A percentile compares a stretch with the other conserved stretches of the same genome.
These are phyloP conservation scores for Limnephilus auricula DNA, from an alignment of 2,888 invertebrate species.

Conservation along the genomic window DNA sequence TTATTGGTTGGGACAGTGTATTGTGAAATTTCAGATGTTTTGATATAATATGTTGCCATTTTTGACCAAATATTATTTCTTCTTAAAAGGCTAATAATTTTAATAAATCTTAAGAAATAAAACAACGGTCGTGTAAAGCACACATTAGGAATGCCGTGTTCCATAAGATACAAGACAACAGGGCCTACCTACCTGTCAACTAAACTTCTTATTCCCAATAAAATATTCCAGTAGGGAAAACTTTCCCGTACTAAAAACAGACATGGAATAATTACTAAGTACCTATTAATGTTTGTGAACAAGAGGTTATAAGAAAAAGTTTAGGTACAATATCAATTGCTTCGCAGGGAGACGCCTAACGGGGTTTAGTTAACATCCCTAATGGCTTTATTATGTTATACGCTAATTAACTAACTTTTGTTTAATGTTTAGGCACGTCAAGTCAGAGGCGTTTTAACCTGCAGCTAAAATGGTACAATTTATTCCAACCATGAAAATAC, in stretches of 20 bases:
- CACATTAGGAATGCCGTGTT: background rate
- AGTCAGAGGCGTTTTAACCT: constrained; percentile 43
- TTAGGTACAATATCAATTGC: constrained; percentile 34
- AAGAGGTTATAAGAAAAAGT: constrained; percentile 16
- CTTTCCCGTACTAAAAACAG: background rate
- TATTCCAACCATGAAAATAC: background rate
- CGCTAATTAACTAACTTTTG: constrained; percentile 44
- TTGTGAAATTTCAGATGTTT: too few species aligned
- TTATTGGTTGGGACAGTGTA: too few species aligned
- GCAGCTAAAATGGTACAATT: constrained; percentile 37
- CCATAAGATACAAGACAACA: background rate
- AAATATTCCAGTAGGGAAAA: background rate
- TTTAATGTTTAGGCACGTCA: constrained; percentile 47
- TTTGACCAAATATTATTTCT: too few species aligned
- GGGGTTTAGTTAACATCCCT: constrained; percentile 37
- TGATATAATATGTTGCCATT: too few species aligned
- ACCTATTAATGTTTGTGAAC: background rate
- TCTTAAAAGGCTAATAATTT: too few species aligned
- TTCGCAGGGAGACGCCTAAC: constrained; percentile 33
- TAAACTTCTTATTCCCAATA: background rate
- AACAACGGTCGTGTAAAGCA: background rate
- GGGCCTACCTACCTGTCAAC: background rate
- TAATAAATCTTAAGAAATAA: too few species aligned
- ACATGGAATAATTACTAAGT: background rate
- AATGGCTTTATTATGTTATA: constrained; percentile 46